Evolutionary conservation across 2,888 invertebrate species (phyloP).

Genomic region (Eilema sororculum): DNA sequence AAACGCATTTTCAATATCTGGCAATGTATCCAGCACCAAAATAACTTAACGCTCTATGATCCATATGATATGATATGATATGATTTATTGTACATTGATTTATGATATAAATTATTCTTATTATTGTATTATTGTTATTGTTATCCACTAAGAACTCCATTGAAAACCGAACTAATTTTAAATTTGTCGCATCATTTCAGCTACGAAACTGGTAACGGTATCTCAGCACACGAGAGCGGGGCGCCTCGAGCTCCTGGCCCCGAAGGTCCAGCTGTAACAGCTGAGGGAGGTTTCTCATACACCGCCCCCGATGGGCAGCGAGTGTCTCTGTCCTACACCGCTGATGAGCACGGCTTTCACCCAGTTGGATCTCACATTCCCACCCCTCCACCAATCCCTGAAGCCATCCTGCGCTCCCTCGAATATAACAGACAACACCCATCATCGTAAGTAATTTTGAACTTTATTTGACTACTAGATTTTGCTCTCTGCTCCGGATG

Average conservation of each 20-base stretch:
- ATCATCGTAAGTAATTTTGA: slow-evolving; percentile 64
- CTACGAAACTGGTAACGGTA: slow-evolving; percentile 89
- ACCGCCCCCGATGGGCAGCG: slow-evolving; percentile 88
- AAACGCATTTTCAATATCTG: too few species aligned
- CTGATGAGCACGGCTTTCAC: slow-evolving; percentile 90
- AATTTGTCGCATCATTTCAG: slow-evolving; percentile 41
- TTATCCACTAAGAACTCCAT: background rate
- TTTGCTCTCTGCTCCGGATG: too few species aligned
- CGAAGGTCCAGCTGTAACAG: slow-evolving; percentile 81
- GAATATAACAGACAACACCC: slow-evolving; percentile 73
- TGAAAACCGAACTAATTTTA: background rate
- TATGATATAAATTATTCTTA: too few species aligned
- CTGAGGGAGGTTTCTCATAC: slow-evolving; percentile 89
- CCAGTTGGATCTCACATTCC: slow-evolving; percentile 87
- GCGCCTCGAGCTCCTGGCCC: slow-evolving; percentile 83
- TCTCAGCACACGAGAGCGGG: slow-evolving; percentile 86
- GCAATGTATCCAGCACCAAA: too few species aligned
- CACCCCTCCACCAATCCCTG: slow-evolving; percentile 86
- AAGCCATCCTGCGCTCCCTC: slow-evolving; percentile 81
- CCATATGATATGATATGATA: too few species aligned
- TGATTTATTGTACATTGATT: too few species aligned
- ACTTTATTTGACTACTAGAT: background rate
- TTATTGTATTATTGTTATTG: too few species aligned
- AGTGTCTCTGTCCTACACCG: slow-evolving; percentile 88
- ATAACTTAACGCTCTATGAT: too few species aligned